phyloP scores from a whole-genome alignment of 2,113 vertebrate genomes.

The Corvus moneduloides region DNA sequence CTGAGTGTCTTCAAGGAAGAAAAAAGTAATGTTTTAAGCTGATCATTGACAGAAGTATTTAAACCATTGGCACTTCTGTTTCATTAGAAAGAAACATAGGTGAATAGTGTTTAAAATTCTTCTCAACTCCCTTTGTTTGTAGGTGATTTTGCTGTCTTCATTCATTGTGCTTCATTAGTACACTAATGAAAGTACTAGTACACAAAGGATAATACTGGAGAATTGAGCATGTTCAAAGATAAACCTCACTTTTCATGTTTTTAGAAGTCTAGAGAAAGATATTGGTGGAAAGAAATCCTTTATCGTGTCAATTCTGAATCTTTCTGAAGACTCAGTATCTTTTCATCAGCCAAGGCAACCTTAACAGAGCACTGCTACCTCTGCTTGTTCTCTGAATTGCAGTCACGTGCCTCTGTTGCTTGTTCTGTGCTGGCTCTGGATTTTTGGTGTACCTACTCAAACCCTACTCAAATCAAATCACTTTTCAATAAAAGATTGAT shows the following conservation, averaged over 20 bases:
- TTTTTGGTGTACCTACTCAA: not conserved
- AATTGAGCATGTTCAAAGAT: not conserved
- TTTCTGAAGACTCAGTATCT: not conserved
- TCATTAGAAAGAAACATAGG: not conserved
- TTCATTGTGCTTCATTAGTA: not conserved
- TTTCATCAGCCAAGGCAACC: not conserved
- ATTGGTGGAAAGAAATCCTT: not conserved
- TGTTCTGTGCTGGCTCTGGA: not conserved
- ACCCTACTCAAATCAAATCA: not conserved
- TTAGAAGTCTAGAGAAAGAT: not conserved
- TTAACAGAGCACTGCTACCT: not conserved
- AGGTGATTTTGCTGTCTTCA: not conserved
- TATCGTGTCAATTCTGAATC: not conserved
- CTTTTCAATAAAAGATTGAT: not conserved
- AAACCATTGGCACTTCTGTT: not conserved
- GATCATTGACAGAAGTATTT: not conserved
- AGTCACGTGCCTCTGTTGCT: not conserved
- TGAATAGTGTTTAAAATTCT: not conserved
- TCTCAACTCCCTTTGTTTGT: not conserved
- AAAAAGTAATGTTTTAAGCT: not conserved
- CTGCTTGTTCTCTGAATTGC: not conserved
- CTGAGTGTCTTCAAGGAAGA: not conserved
- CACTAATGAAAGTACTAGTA: not conserved
- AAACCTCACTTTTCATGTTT: not conserved
- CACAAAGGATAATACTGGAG: not conserved